These are phyloP conservation scores for Dendrophyllia cribrosa DNA, from an alignment of 64 coral and sea anemone genomes.

Conservation along the genomic window DNA sequence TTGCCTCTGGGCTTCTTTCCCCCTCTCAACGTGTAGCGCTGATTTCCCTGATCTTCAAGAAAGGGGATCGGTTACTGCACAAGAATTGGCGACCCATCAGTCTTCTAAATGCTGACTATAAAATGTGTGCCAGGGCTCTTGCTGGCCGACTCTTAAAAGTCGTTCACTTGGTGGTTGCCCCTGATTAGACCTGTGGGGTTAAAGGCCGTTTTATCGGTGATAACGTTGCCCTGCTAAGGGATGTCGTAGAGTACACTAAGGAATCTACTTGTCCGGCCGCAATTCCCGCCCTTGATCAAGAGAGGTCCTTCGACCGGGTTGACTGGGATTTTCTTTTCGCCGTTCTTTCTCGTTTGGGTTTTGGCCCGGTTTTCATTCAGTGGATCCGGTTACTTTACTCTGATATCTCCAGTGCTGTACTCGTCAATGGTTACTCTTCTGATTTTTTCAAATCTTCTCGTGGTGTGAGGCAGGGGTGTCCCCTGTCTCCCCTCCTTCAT, in stretches of 20 bases:
- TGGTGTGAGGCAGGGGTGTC: slow-evolving; percentile 58
- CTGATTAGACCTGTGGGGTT: slow-evolving; percentile 19
- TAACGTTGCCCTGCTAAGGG: background rate
- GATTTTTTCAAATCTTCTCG: slow-evolving; percentile 6
- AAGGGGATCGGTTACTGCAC: background rate
- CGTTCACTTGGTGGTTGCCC: background rate
- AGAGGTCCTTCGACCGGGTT: slow-evolving; percentile 61
- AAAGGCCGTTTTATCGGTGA: slow-evolving; percentile 45
- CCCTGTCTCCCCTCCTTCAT: slow-evolving; percentile 26
- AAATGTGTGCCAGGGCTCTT: slow-evolving; percentile 7
- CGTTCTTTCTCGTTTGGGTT: background rate
- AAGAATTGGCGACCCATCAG: slow-evolving; percentile 40
- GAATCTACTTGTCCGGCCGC: background rate
- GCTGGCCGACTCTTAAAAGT: background rate
- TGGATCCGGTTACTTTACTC: slow-evolving; percentile 31
- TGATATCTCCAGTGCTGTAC: slow-evolving; percentile 26
- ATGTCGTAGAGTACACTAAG: background rate
- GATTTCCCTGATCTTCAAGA: slow-evolving; percentile 28
- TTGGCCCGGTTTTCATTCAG: background rate
- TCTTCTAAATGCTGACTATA: slow-evolving; percentile 28
- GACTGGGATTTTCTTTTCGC: slow-evolving; percentile 9
- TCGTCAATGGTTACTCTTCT: slow-evolving; percentile 26
- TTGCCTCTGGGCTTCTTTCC: background rate
- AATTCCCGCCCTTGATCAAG: slow-evolving; percentile 20
- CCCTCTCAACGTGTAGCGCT: background rate